phyloP scores from a whole-genome alignment of 1,140 invertebrate genomes.

The Trinorchestia longiramus region DNA sequence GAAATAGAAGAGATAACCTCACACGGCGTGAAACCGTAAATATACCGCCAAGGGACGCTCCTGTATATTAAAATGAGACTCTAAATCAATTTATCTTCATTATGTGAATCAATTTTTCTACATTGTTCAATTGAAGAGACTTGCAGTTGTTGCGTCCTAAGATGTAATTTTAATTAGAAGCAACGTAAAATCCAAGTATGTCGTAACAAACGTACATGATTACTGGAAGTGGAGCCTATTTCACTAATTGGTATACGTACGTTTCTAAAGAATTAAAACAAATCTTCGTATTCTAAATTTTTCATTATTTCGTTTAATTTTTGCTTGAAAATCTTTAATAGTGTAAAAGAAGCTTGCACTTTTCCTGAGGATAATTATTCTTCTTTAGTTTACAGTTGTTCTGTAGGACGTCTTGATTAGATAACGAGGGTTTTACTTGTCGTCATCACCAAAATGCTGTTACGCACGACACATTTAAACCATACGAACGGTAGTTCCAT shows the following conservation, averaged over 20 bases:
- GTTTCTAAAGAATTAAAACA: too few species aligned
- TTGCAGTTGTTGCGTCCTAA: background rate
- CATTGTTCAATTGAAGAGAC: background rate
- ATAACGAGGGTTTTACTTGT: too few species aligned
- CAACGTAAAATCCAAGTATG: background rate
- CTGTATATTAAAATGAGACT: background rate
- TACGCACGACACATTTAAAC: background rate
- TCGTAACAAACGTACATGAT: background rate
- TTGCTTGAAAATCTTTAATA: background rate
- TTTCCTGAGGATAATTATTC: background rate
- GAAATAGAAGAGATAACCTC: background rate
- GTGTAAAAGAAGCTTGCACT: background rate
- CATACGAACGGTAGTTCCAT: background rate
- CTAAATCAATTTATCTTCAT: background rate
- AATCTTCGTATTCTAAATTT: background rate
- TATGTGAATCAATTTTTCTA: background rate
- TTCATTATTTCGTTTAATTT: background rate
- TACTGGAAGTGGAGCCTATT: background rate
- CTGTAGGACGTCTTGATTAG: background rate
- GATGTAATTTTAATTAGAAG: background rate
- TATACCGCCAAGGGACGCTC: background rate
- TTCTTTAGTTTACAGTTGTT: background rate
- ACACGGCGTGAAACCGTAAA: background rate
- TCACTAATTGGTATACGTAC: background rate
- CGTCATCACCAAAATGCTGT: background rate